phyloP scores from a whole-genome alignment of 37 sponge, comb jelly and placozoan species.

The Bolinopsis microptera region DNA sequence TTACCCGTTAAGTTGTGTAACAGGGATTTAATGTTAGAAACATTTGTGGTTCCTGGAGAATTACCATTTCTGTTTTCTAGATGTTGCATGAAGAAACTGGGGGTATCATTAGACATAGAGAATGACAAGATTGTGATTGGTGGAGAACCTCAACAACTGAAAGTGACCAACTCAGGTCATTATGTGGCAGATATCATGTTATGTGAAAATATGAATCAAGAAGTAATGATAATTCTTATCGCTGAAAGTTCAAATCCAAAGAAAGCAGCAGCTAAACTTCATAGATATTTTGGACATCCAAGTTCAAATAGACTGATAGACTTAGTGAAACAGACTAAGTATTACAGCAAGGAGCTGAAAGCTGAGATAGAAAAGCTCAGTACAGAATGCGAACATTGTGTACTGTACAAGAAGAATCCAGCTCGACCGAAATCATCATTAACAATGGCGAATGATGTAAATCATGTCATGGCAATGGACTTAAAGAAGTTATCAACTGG shows the following conservation, averaged over 20 bases:
- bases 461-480: not conserved
- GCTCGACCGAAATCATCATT: not conserved
- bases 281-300: conserved; percentile 29
- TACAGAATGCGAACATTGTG: not conserved
- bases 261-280: not conserved
- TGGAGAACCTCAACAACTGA: no score
- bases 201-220: no score
- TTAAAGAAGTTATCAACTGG: not conserved
- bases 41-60: no score
- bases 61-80: no score
- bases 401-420: not conserved
- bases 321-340: not conserved
- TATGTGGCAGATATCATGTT: no score
- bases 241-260: not conserved
- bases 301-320: not conserved
- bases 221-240: not conserved
- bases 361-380: not conserved
- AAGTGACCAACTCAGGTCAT: no score
- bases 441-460: not conserved
- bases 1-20: no score
- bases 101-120: no score
- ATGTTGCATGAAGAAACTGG: no score
- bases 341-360: not conserved
- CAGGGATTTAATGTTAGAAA: no score
- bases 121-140: no score